Evolutionary conservation across 2,797 vertebrate genomes (phyloP).

Genomic region (Merluccius polli): DNA sequence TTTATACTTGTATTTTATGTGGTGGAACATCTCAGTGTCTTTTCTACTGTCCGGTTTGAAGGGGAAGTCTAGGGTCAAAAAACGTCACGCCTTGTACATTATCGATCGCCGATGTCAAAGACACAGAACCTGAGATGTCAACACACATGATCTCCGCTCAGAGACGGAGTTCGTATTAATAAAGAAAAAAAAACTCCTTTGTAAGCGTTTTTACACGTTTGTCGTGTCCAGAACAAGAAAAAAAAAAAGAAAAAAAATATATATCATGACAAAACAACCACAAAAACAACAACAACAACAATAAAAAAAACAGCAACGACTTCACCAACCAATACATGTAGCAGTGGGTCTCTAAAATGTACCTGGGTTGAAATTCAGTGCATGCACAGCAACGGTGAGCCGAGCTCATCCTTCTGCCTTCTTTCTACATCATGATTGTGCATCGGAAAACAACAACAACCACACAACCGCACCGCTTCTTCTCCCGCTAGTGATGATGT

Average conservation of each 20-base stretch:
- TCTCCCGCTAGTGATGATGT: conserved; percentile 15
- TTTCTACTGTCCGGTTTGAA: neutral
- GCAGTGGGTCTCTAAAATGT: conserved; percentile 50
- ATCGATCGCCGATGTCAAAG: conserved; percentile 57
- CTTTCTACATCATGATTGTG: conserved; percentile 48
- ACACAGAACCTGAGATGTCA: conserved; percentile 37
- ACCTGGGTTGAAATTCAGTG: conserved; percentile 51
- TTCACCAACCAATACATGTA: conserved; percentile 49
- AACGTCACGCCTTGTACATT: neutral
- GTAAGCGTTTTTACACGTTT: neutral
- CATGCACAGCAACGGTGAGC: conserved; percentile 52
- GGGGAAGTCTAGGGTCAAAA: no score
- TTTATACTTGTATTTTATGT: neutral
- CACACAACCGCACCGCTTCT: neutral
- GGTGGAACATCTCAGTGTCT: neutral
- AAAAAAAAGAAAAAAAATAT: neutral
- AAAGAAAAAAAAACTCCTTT: neutral
- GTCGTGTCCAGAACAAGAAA: neutral
- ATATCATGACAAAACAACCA: no score
- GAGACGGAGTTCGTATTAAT: conserved; percentile 46
- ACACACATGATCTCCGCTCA: conserved; percentile 25
- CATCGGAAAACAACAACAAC: conserved; percentile 8
- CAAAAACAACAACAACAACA: neutral
- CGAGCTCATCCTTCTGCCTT: conserved; percentile 59
- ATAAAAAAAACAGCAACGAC: neutral